These are phyloP conservation scores for Tetropium fuscum DNA, from an alignment of 2,888 invertebrate genomes.

Conservation along the genomic window DNA sequence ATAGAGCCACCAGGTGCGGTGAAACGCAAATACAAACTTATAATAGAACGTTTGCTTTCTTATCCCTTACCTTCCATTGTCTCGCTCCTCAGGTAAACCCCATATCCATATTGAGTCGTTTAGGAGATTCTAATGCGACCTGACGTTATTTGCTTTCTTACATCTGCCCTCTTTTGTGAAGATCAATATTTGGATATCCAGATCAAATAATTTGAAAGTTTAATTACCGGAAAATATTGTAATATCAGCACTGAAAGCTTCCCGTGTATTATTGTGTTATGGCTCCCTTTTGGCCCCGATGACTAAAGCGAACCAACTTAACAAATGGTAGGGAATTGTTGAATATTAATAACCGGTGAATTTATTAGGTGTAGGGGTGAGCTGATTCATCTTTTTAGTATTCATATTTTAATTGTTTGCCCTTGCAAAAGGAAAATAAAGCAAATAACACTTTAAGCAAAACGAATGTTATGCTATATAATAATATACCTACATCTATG, in stretches of 20 bases:
- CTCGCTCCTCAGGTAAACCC: conserved; percentile 55
- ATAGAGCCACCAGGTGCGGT: conserved; percentile 55
- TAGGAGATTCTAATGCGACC: conserved; percentile 45
- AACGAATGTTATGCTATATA: too few species aligned
- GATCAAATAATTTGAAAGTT: conserved; percentile 51
- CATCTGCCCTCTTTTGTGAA: conserved; percentile 48
- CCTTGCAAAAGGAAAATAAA: neutral
- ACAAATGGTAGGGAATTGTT: conserved; percentile 15
- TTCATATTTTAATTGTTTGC: conserved; percentile 20
- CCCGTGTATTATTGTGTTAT: conserved; percentile 31
- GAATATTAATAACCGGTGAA: conserved; percentile 16
- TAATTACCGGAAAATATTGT: conserved; percentile 56
- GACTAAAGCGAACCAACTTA: conserved; percentile 15
- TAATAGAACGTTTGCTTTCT: conserved; percentile 58
- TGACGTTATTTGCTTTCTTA: conserved; percentile 48
- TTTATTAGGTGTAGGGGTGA: conserved; percentile 12
- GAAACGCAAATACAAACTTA: conserved; percentile 52
- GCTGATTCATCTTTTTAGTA: conserved; percentile 18
- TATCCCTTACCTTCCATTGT: conserved; percentile 51
- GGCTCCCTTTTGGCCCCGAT: conserved; percentile 6
- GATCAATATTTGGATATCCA: conserved; percentile 54
- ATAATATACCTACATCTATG: too few species aligned
- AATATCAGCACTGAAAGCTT: conserved; percentile 47
- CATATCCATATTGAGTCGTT: conserved; percentile 49
- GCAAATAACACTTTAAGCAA: too few species aligned